These are phyloP conservation scores for Oreohelix idahoensis DNA, from an alignment of 1,140 invertebrate genomes.

Conservation along the genomic window DNA sequence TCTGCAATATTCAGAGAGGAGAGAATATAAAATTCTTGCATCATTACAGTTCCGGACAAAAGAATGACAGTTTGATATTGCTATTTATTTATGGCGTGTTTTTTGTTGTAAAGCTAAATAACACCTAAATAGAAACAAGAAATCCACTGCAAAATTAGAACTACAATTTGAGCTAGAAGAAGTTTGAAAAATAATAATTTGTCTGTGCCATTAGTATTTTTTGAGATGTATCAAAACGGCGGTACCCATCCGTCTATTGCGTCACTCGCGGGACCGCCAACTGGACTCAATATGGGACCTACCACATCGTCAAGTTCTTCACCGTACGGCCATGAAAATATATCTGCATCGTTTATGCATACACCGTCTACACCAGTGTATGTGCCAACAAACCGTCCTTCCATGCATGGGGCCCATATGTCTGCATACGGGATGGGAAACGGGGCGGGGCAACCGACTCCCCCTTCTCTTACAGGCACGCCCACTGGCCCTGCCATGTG, in stretches of 20 bases:
- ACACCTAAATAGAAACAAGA: too few species aligned
- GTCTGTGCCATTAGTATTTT: background rate
- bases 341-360: conserved; percentile 28
- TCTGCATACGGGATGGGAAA: conserved; percentile 26
- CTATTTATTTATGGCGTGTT: too few species aligned
- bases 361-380: conserved; percentile 19
- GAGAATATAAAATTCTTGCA: too few species aligned
- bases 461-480: conserved; percentile 13
- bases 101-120: too few species aligned
- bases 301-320: conserved; percentile 21
- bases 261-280: background rate
- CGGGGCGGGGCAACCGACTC: background rate
- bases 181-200: too few species aligned
- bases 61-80: too few species aligned
- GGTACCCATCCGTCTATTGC: conserved; percentile 12
- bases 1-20: too few species aligned
- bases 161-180: too few species aligned
- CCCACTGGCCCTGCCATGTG: conserved; percentile 37
- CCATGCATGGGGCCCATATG: background rate
- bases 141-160: too few species aligned
- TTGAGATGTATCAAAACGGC: conserved; percentile 28
- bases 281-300: conserved; percentile 4
- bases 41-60: too few species aligned
- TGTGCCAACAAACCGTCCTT: conserved; percentile 27
- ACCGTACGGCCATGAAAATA: conserved; percentile 15